Percentiles rank a stretch among this genome's conserved stretches.
These are phyloP conservation scores for Acrocephalus kingi DNA, from an alignment of 2,113 vertebrate genomes.

Conservation along the genomic window DNA sequence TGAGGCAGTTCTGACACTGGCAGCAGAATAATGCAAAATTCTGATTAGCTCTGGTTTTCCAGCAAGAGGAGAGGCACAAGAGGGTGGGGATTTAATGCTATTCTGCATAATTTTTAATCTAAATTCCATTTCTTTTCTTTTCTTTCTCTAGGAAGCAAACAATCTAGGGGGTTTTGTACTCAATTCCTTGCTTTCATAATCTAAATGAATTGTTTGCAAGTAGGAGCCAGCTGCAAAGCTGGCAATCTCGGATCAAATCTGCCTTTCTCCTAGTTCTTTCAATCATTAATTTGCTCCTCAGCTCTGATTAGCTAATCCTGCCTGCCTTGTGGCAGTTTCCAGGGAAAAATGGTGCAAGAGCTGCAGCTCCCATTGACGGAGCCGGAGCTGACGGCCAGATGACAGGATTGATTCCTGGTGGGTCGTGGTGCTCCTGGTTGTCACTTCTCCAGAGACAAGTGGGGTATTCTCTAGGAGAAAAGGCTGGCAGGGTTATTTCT, in stretches of 20 bases:
- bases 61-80: conserved; percentile 30
- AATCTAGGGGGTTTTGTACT: conserved; percentile 65
- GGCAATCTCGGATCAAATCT: conserved; percentile 27
- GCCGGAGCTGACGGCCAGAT: background rate
- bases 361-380: background rate
- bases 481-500: conserved; percentile 19
- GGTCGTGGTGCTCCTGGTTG: background rate
- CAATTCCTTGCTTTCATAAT: conserved; percentile 67
- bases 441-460: background rate
- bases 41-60: conserved; percentile 43
- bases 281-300: conserved; percentile 49
- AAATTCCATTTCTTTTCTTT: conserved; percentile 67
- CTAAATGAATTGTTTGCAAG: conserved; percentile 73
- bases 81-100: conserved; percentile 52
- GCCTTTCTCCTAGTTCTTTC: conserved; percentile 9
- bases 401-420: background rate
- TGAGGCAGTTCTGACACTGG: conserved; percentile 41
- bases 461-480: background rate
- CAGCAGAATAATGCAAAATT: conserved; percentile 47
- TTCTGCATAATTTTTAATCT: conserved; percentile 68
- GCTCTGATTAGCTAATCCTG: conserved; percentile 48
- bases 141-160: conserved; percentile 65
- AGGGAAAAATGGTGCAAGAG: background rate
- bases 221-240: conserved; percentile 64
- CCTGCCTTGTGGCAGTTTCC: background rate